Percentiles rank a stretch among this genome's conserved stretches.
Evolutionary conservation across 2,888 invertebrate species (phyloP).

Genomic region (Ophion slaviceki): DNA sequence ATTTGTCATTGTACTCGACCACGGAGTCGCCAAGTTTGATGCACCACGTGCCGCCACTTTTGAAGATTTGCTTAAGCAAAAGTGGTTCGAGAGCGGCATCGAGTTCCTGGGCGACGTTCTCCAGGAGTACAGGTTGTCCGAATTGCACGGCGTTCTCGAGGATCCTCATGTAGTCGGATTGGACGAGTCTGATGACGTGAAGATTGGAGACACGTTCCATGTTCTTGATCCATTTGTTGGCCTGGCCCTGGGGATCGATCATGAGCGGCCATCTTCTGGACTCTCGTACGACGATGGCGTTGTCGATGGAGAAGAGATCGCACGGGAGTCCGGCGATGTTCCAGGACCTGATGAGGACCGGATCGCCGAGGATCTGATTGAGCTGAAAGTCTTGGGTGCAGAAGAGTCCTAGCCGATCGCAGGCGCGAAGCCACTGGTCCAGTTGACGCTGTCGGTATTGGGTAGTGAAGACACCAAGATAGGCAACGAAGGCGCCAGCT

Average conservation of each 20-base stretch:
- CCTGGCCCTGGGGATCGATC: constrained; percentile 98
- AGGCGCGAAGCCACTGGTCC: constrained; percentile 89
- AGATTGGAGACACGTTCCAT: constrained; percentile 94
- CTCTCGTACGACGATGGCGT: constrained; percentile 95
- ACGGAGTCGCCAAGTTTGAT: constrained; percentile 96
- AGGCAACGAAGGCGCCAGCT: constrained; percentile 95
- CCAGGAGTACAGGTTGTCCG: constrained; percentile 93
- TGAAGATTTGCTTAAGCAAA: constrained; percentile 94
- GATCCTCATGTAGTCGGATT: constrained; percentile 92
- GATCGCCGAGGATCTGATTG: constrained; percentile 92
- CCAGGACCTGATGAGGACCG: constrained; percentile 95
- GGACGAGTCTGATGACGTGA: constrained; percentile 91
- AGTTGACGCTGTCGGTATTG: constrained; percentile 89
- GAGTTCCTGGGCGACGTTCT: constrained; percentile 95
- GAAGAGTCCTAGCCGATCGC: constrained; percentile 89
- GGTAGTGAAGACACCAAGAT: constrained; percentile 94
- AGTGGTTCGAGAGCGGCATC: constrained; percentile 96
- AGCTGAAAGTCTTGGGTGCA: constrained; percentile 92
- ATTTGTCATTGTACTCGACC: constrained; percentile 94
- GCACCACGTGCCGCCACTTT: constrained; percentile 93
- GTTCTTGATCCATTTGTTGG: constrained; percentile 97
- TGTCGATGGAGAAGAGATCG: constrained; percentile 95
- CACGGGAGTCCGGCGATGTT: constrained; percentile 95
- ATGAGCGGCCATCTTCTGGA: constrained; percentile 96
- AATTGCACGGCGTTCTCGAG: constrained; percentile 95